These are phyloP conservation scores for Eutrigla gurnardus DNA, from an alignment of 2,797 vertebrate genomes.

Conservation along the genomic window DNA sequence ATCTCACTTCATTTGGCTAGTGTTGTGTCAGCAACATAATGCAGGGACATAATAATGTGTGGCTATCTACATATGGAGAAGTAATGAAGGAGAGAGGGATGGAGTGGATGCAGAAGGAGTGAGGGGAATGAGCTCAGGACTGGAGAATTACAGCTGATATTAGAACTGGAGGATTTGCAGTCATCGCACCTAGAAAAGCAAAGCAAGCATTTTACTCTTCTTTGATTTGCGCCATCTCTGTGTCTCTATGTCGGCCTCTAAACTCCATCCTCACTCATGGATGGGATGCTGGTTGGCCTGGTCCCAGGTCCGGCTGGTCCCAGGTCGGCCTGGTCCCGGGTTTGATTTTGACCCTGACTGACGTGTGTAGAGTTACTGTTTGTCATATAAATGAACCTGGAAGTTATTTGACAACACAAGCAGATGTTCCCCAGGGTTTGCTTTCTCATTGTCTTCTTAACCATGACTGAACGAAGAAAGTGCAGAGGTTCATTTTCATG, in stretches of 20 bases:
- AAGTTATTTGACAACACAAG: slow-evolving; percentile 35
- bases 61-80: slow-evolving; percentile 83
- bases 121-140: slow-evolving; percentile 31
- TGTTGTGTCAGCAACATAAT: slow-evolving; percentile 82
- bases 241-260: slow-evolving; percentile 22
- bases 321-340: not conserved
- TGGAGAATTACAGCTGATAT: slow-evolving; percentile 57
- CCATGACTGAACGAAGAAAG: slow-evolving; percentile 2
- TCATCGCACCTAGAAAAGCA: slow-evolving; percentile 32
- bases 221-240: slow-evolving; percentile 31
- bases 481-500: slow-evolving; percentile 38
- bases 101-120: slow-evolving; percentile 34
- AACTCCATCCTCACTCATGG: slow-evolving; percentile 16
- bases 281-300: not conserved
- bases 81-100: slow-evolving; percentile 79
- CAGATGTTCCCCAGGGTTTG: slow-evolving; percentile 30
- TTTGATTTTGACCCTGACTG: slow-evolving; percentile 38
- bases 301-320: slow-evolving; percentile 7
- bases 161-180: slow-evolving; percentile 51
- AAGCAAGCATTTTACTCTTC: slow-evolving; percentile 51
- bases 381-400: slow-evolving; percentile 54
- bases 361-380: slow-evolving; percentile 50
- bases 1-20: slow-evolving; percentile 86
- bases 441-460: slow-evolving; percentile 12
- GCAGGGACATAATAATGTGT: slow-evolving; percentile 78